These are phyloP conservation scores for Crypturellus undulatus DNA, from an alignment of 2,113 vertebrate species.

Conservation along the genomic window DNA sequence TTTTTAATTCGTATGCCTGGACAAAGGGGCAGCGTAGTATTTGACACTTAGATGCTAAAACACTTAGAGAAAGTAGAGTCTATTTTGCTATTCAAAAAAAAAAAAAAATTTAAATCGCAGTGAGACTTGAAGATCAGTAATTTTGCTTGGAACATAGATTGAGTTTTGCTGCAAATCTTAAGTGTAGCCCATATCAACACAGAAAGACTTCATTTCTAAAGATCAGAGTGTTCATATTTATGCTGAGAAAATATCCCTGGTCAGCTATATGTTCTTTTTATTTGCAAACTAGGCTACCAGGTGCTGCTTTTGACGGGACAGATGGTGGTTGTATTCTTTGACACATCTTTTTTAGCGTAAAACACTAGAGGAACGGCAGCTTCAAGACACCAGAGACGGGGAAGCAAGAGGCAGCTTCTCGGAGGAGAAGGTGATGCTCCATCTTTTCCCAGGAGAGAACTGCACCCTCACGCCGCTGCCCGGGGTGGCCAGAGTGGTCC, in stretches of 20 bases:
- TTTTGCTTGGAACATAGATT: background rate
- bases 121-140: background rate
- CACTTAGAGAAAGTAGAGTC: accelerated
- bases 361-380: slow-evolving; percentile 85
- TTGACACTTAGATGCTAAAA: background rate
- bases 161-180: background rate
- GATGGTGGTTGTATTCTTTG: slow-evolving; percentile 73
- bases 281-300: background rate
- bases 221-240: background rate
- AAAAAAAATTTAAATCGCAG: background rate
- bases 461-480: slow-evolving; percentile 88
- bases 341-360: slow-evolving; percentile 84
- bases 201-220: background rate
- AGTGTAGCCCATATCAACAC: background rate
- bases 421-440: slow-evolving; percentile 85
- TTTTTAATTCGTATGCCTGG: background rate
- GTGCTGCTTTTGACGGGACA: background rate
- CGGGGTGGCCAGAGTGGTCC: slow-evolving; percentile 94
- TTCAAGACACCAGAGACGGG: slow-evolving; percentile 62
- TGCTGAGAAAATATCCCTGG: background rate
- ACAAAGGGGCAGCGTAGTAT: background rate
- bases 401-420: slow-evolving; percentile 56
- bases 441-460: slow-evolving; percentile 92
- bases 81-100: background rate
- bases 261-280: background rate